phyloP scores from a whole-genome alignment of 2,113 vertebrate genomes.

The Grammomys dolichurus region DNA sequence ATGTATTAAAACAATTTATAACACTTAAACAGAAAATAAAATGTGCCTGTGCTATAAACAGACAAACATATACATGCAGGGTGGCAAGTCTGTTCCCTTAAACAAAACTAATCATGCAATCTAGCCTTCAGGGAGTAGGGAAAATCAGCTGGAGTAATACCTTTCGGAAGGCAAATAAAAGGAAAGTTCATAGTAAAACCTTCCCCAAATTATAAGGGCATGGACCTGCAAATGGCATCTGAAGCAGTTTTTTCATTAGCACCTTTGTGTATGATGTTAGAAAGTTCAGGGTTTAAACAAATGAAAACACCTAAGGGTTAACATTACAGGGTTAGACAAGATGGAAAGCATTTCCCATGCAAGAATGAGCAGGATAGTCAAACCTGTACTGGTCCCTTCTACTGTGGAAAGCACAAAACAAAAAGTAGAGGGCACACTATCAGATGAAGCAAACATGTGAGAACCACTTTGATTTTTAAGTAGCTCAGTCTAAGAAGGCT shows the following conservation, averaged over 20 bases:
- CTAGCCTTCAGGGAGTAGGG: slow-evolving; percentile 62
- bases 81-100: slow-evolving; percentile 60
- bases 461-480: slow-evolving; percentile 66
- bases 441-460: slow-evolving; percentile 71
- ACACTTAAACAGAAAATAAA: slow-evolving; percentile 54
- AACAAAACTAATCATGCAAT: slow-evolving; percentile 77
- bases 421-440: slow-evolving; percentile 83
- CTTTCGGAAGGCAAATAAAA: slow-evolving; percentile 44
- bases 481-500: slow-evolving; percentile 40
- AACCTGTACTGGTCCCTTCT: slow-evolving; percentile 87
- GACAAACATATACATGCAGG: slow-evolving; percentile 71
- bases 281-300: slow-evolving; percentile 60
- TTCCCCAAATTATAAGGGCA: slow-evolving; percentile 66
- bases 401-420: slow-evolving; percentile 85
- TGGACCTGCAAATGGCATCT: slow-evolving; percentile 57
- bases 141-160: slow-evolving; percentile 6
- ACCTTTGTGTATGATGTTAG: not conserved
- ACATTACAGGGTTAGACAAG: slow-evolving; percentile 78
- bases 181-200: slow-evolving; percentile 55
- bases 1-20: slow-evolving; percentile 63
- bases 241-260: slow-evolving; percentile 64
- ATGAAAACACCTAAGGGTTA: slow-evolving; percentile 80
- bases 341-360: slow-evolving; percentile 82
- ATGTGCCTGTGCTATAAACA: slow-evolving; percentile 43
- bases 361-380: slow-evolving; percentile 84